Evolutionary conservation across 2,797 vertebrate species (phyloP).

Genomic region (Megalops cyprinoides): DNA sequence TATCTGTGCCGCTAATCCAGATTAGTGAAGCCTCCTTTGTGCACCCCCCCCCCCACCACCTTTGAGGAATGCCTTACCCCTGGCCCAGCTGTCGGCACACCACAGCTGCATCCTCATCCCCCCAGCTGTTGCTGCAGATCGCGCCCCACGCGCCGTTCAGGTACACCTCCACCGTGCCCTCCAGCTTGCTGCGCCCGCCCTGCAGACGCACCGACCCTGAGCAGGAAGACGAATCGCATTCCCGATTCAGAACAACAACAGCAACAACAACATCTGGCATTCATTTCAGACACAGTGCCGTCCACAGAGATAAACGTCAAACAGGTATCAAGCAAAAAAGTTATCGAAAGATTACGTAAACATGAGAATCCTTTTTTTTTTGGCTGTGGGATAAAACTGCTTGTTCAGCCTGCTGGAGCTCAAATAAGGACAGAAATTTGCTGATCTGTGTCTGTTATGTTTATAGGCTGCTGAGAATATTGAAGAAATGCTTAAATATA

Average conservation of each 20-base stretch:
- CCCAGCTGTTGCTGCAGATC: slow-evolving; percentile 82
- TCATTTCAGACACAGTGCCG: neutral
- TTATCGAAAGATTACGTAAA: neutral
- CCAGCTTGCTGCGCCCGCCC: slow-evolving; percentile 80
- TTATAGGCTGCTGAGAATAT: no score
- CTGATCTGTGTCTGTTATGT: neutral
- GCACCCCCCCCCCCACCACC: no score
- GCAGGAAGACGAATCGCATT: neutral
- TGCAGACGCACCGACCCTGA: slow-evolving; percentile 82
- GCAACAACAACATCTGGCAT: neutral
- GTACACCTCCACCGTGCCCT: slow-evolving; percentile 86
- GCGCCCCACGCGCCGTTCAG: slow-evolving; percentile 81
- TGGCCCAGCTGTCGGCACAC: slow-evolving; percentile 85
- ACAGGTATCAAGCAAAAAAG: neutral
- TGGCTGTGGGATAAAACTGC: neutral
- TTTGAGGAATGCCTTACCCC: slow-evolving; percentile 69
- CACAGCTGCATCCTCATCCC: slow-evolving; percentile 80
- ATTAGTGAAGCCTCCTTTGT: slow-evolving; percentile 15
- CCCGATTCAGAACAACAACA: neutral
- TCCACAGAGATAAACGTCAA: neutral
- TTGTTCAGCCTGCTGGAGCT: neutral
- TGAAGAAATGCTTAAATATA: no score
- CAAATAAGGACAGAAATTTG: neutral
- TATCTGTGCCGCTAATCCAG: slow-evolving; percentile 22
- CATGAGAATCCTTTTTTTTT: neutral